A percentile compares a stretch with the other conserved stretches of the same genome.
phyloP scores from a whole-genome alignment of 2,888 invertebrate species.

The Galeopsomyia nigrocyanea region DNA sequence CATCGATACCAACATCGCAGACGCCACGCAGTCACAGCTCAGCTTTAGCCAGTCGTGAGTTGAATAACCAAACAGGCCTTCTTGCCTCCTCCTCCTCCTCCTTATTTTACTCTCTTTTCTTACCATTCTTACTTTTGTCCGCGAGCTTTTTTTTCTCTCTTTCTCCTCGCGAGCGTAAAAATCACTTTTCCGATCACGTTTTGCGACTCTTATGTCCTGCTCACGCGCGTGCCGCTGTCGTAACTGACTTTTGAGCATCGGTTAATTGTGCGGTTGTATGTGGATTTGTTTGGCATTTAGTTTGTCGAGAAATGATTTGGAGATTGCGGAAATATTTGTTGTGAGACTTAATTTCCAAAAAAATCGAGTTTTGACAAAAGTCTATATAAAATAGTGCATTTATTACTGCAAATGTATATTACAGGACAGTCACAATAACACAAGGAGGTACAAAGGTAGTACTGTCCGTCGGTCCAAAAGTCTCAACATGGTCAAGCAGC shows the following conservation, averaged over 20 bases:
- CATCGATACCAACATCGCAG: conserved; percentile 6
- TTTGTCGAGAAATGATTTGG: conserved; percentile 33
- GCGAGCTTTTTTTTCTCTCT: background rate
- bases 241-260: background rate
- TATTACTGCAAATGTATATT: background rate
- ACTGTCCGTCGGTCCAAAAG: conserved; percentile 52
- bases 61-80: conserved; percentile 31
- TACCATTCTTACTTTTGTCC: background rate
- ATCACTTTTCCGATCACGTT: conserved; percentile 35
- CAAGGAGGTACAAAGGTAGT: conserved; percentile 53
- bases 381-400: background rate
- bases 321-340: background rate
- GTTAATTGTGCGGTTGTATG: background rate
- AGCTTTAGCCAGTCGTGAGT: conserved; percentile 45
- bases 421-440: conserved; percentile 17
- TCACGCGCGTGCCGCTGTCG: background rate
- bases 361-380: background rate
- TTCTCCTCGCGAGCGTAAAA: conserved; percentile 12
- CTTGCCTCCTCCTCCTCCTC: background rate
- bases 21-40: conserved; percentile 21
- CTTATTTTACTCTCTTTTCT: background rate
- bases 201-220: background rate
- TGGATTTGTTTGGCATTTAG: conserved; percentile 9
- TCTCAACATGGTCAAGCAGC: conserved; percentile 55
- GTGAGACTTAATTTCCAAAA: background rate